phyloP scores from a whole-genome alignment of 2,888 invertebrate genomes.

The Hymenopus coronatus region DNA sequence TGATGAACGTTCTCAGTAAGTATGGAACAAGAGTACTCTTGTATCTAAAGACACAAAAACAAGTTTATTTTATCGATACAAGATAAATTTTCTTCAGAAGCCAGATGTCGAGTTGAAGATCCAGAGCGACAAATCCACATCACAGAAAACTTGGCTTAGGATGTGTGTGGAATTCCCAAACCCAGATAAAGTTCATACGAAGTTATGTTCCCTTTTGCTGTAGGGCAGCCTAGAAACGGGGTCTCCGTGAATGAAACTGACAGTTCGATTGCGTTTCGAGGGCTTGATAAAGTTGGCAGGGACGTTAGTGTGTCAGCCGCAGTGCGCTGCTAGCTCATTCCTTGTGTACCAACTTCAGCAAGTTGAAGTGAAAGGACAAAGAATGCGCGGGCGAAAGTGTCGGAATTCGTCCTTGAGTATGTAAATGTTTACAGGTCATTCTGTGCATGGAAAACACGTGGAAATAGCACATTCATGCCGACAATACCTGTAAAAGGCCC shows the following conservation, averaged over 20 bases:
- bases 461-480: not conserved
- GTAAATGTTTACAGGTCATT: not conserved
- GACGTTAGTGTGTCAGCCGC: not conserved
- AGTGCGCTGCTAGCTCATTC: not conserved
- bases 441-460: not conserved
- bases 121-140: too few species aligned
- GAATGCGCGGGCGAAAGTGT: not conserved
- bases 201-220: not conserved
- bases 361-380: not conserved
- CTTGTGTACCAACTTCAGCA: too few species aligned
- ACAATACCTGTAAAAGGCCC: not conserved
- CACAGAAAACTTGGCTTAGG: too few species aligned
- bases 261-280: not conserved
- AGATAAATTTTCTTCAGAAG: too few species aligned
- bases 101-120: too few species aligned
- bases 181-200: too few species aligned
- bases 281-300: not conserved
- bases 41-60: too few species aligned
- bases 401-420: not conserved
- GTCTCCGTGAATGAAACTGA: not conserved
- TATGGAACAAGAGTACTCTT: too few species aligned
- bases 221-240: not conserved
- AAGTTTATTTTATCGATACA: too few species aligned
- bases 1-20: too few species aligned
- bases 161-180: too few species aligned